Evolutionary conservation across 2,888 invertebrate genomes (phyloP), one percentile per base, ranked within the genome.

Genomic region (Troides oblongomaculatus): DNA sequence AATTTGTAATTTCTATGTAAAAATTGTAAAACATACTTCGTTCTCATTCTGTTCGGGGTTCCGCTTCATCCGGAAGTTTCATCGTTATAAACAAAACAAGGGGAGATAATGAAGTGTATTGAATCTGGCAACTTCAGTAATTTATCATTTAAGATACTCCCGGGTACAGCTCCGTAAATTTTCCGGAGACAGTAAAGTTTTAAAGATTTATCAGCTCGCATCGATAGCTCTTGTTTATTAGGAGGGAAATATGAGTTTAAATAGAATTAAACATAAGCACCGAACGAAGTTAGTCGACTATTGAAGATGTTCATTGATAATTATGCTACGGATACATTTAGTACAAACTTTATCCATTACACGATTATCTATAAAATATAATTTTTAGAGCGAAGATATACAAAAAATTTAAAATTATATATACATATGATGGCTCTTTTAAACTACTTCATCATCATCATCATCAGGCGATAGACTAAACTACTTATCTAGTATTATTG

Each of bases 41-140:
- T 62, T 57, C 61, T 56, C 60, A 62, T 59, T 69, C 53, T 64
- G 23, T 67, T 64, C 46, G 61, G 63, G 56, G 64, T 64, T 61
- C 46, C 56, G 57, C 63, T 66, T 64, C 64, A 64, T 70, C 70
- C 65, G 53, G 63, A 70, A 71, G 65, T 65, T 67, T 66, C 64
- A 66, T 67, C 67, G 63, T 70, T 70, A 67, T 64, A 67, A 67
- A 70, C 70, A 70, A 67, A 70, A 67, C 70, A 67, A 70, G 67
- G 64, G 64, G 67, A 70, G 70, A 70, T 70, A 70, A 70, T 70
- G 79, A 81, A 81, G 80, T 82, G 81, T 84, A 86, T 86, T 84
- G 85, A 86, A 85, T 81, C 78, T 81, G 77, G 77, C 77, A 87
- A 89, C 84, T 89, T 86, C 76, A 82, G 84, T 85, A 87, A 89